Base-by-base conservation (phyloP, 2,888 invertebrate genomes). In the Drosophila nr. perissopoda region DNA sequence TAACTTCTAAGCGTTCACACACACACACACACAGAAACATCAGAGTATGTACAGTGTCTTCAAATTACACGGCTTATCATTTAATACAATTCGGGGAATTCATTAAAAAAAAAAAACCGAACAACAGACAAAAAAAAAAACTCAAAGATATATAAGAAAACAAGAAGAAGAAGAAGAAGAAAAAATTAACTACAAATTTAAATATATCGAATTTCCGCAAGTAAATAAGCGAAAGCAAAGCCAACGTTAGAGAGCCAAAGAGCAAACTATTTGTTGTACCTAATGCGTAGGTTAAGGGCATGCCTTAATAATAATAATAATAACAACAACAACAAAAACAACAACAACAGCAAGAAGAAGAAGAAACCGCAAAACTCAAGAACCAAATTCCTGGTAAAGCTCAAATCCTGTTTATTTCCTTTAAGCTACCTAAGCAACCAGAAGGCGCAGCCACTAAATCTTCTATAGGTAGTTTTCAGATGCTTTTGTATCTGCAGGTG, bases 401-500 rank as follows among this genome's bases (percentile, higher is more conserved):
- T 81, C 70, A 87, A 83, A 89, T 83, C 83, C 83, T 89, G 83
- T 83, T 83, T 83, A 89, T 89, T 83, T 89, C 89, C 89, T 83
- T 88, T 70, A 67, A 81, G 87, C 84, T 87, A 87, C 83, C 89
- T 83, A 89, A 83, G 87, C 83, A 77, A 63, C 65, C 64, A 56
- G 62, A 74, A 86, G 81, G 83, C 69, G 70, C 67, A 65, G 83
- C 80, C 89, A 86, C 89, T 86, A 83, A 83, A 83, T 88, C 83
- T 83, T 83, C 75, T 70, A 83, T 88, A 71, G 89, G 78, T 75
- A 73, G 71, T 70, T 79, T 83, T 83, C 70, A 62, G 36, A 49
- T 70, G 66, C 67, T 66, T 78, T 74, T 76, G 51, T 64, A 70
- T 79, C 51, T 74, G 52, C 59, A 58, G 29, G 38, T 59, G 48